Evolutionary conservation across 2,113 vertebrate genomes (phyloP).

Genomic region (Ptilorrhoa leucosticta): DNA sequence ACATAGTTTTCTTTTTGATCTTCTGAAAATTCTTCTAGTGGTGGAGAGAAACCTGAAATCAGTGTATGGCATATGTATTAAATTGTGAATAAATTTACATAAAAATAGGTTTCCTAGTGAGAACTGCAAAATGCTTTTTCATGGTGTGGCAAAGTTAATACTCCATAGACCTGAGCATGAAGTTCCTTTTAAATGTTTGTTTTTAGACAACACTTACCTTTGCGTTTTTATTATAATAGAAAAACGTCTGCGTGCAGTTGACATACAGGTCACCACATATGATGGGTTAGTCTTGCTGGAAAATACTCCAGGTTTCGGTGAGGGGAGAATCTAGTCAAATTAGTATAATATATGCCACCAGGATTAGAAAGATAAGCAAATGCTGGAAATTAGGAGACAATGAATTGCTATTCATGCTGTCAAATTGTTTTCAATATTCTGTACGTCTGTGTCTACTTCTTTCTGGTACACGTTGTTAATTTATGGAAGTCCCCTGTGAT

Average conservation of each 20-base stretch:
- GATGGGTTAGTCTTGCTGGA: neutral
- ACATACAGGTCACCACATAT: fast-evolving
- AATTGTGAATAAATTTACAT: neutral
- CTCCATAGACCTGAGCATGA: neutral
- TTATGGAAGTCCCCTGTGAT: neutral
- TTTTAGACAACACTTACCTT: neutral
- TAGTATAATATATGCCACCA: neutral
- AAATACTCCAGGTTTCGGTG: neutral
- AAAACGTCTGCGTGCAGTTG: neutral
- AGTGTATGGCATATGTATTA: neutral
- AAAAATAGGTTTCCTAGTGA: neutral
- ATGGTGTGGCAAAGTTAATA: neutral
- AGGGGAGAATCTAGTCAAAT: neutral
- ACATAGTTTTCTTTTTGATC: neutral
- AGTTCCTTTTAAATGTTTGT: neutral
- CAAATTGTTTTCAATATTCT: neutral
- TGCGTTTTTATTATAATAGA: neutral
- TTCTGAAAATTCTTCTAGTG: neutral
- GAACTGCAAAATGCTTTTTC: neutral
- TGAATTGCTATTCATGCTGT: neutral
- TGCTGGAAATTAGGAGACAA: neutral
- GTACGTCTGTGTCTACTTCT: neutral
- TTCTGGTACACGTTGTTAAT: neutral
- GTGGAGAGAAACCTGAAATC: neutral
- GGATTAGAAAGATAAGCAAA: neutral